Evolutionary conservation across 2,888 invertebrate species (phyloP).

Genomic region (Chrysolina oricalcia): DNA sequence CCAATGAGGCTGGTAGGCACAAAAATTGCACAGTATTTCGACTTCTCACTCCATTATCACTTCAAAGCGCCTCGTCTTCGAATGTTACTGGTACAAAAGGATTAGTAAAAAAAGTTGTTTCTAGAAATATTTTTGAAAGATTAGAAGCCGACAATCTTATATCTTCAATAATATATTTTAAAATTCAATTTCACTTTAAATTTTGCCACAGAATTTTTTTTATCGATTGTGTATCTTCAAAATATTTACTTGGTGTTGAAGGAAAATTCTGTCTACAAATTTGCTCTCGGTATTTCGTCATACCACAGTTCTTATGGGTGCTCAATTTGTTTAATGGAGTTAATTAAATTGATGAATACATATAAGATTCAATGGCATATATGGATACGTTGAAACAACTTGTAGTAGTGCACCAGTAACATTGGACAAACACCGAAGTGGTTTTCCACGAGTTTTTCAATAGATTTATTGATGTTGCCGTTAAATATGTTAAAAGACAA

Average conservation of each 20-base stretch:
- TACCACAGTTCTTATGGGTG: neutral
- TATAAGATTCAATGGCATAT: conserved; percentile 53
- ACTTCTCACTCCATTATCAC: conserved; percentile 27
- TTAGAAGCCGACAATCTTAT: neutral
- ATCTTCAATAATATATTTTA: neutral
- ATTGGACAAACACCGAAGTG: conserved; percentile 38
- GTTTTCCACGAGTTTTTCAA: neutral
- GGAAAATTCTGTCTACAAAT: no score
- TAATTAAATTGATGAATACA: conserved; percentile 51
- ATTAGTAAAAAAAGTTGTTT: neutral
- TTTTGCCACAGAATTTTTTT: no score
- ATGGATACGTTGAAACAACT: conserved; percentile 52
- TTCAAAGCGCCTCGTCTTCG: conserved; percentile 29
- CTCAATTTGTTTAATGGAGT: conserved; percentile 7
- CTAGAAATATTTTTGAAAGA: neutral
- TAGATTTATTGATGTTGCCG: neutral
- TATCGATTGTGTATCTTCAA: no score
- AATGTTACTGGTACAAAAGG: conserved; percentile 50
- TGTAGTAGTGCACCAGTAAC: conserved; percentile 63
- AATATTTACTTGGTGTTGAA: no score
- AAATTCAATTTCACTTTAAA: no score
- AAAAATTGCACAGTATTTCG: conserved; percentile 43
- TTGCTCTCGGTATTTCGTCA: no score
- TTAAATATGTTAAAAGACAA: neutral
- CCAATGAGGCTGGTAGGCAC: conserved; percentile 32